A percentile compares a stretch with the other conserved stretches of the same genome.
Conservation (phyloP, 2,888 invertebrate genomes). For the Tyria jacobaeae region DNA sequence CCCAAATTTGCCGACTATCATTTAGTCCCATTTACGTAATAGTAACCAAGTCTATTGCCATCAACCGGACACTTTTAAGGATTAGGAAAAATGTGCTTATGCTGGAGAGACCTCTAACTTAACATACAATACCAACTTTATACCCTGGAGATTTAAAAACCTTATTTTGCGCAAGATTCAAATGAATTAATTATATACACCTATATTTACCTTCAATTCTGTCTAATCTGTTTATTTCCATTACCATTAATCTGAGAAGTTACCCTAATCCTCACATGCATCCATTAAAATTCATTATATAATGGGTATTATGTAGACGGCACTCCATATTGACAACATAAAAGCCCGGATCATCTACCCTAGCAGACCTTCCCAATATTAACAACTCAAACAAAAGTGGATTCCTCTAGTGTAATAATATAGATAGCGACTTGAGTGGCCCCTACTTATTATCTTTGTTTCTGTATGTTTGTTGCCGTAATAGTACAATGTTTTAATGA, state of each 20-base stretch:
- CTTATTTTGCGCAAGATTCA: neutral
- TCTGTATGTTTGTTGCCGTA: neutral
- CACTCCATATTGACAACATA: conserved; percentile 12
- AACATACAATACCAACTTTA: too few species aligned
- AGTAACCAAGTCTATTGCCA: too few species aligned
- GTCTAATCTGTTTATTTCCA: neutral
- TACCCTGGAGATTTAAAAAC: neutral
- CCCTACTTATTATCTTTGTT: neutral
- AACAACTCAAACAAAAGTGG: conserved; percentile 8
- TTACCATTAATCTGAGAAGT: conserved; percentile 1
- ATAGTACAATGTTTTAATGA: neutral
- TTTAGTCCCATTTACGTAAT: too few species aligned
- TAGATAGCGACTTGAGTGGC: neutral
- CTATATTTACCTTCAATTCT: neutral
- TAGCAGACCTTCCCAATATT: conserved; percentile 9
- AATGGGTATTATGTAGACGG: conserved; percentile 4
- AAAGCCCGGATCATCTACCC: conserved; percentile 13
- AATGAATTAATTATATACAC: too few species aligned
- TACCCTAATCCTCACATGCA: neutral
- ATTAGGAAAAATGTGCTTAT: too few species aligned
- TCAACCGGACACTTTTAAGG: too few species aligned
- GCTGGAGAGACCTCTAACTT: too few species aligned
- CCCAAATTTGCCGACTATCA: too few species aligned
- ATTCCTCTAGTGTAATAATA: conserved; percentile 5
- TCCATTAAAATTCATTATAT: conserved; percentile 13